Base-by-base conservation (phyloP, 2,797 vertebrate genomes). In the Remorina albescens region DNA sequence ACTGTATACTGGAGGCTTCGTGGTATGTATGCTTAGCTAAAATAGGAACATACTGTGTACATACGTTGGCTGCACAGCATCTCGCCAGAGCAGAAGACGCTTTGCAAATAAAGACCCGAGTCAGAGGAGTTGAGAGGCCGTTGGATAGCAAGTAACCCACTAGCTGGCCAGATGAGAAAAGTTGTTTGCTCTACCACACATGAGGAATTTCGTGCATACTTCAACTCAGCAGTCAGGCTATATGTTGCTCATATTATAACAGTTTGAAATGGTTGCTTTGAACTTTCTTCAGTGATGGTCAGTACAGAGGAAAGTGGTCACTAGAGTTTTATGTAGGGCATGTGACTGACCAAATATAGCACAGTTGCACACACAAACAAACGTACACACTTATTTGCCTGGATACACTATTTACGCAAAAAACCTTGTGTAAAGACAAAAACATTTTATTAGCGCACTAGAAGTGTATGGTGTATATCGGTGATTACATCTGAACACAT, bases 11-110 rank as follows among this genome's bases (percentile, higher is more conserved):
- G 76, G 36, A 50, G 55, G 58, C 36, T 69, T 76, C 41, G 53
- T 62, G 82, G 71, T 69, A 64, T 88, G 87, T 90, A 44, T 89
- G 77, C 75, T 71, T 55, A 83, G 87, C 83, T 90, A 89, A 88
- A 91, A 80, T 37, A 30, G 83, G 85, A 81, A 82, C 53, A 21
- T 67, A 86, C 58, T 44, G 41, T n/a, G 19, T 44, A 44, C 18
- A 44, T 44, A 44, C 41, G 19, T 44, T 19, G 41, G 41, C 55
- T 57, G n/a, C 53, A 32, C 21, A n/a, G 65, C 16, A 16, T 64
- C 44, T 44, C 1, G 21, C 16, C 68, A 46, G 12, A 73, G 81
- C 62, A 46, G 56, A 70, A 26, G 63, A 74, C 21, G 23, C 34
- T 72, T 72, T 28, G 25, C 36, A 76, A 81, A 86, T 68, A 80